Percentiles rank a stretch among this genome's conserved stretches.
These are phyloP conservation scores for Cephonodes hylas DNA, from an alignment of 2,888 invertebrate species.

Conservation along the genomic window DNA sequence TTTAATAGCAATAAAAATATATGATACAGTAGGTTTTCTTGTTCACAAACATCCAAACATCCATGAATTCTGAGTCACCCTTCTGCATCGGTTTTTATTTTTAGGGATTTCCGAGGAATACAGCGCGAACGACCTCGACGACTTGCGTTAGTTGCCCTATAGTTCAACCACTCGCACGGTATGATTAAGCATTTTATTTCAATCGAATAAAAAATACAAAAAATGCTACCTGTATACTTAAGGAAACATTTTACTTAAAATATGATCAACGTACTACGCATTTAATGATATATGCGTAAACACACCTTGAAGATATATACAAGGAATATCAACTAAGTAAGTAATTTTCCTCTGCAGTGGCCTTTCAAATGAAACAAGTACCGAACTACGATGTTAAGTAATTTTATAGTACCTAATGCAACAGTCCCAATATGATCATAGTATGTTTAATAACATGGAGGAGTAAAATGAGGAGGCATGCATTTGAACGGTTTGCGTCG, in stretches of 20 bases:
- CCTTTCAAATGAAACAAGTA: neutral
- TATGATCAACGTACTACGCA: no score
- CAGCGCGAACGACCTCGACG: neutral
- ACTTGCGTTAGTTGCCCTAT: neutral
- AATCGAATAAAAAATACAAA: no score
- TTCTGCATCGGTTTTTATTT: neutral
- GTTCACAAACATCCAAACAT: neutral
- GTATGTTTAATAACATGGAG: neutral
- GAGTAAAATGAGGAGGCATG: neutral
- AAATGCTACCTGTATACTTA: no score
- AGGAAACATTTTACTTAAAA: no score
- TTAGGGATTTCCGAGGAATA: neutral
- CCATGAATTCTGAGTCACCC: neutral
- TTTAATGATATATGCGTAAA: neutral
- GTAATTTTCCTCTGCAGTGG: neutral
- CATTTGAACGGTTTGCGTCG: no score
- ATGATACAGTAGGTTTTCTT: neutral
- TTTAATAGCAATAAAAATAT: neutral
- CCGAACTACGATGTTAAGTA: neutral
- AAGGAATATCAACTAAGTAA: neutral
- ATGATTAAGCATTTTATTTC: neutral
- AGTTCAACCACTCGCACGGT: neutral
- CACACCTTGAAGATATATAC: neutral
- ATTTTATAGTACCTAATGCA: no score
- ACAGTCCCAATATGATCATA: no score